Evolutionary conservation across 2,888 invertebrate genomes (phyloP).

Genomic region (Noctua janthe): DNA sequence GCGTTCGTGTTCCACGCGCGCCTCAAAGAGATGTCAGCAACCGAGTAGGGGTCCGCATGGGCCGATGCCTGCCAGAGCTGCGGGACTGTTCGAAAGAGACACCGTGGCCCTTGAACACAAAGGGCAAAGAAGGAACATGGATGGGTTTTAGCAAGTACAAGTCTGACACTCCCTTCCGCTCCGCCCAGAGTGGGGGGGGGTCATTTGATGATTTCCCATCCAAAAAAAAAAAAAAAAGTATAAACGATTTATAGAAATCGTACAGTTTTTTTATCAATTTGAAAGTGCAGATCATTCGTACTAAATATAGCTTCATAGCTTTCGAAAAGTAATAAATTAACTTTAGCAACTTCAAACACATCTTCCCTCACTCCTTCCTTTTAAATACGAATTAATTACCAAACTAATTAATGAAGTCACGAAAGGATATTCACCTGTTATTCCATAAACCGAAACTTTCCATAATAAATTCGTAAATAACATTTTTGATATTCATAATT

Average conservation of each 20-base stretch:
- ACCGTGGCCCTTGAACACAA: too few relatives aligned
- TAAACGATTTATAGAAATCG: background rate
- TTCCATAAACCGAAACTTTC: slow-evolving; percentile 24
- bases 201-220: too few relatives aligned
- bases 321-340: slow-evolving; percentile 8
- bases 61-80: too few relatives aligned
- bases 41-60: too few relatives aligned
- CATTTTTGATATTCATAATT: slow-evolving; percentile 40
- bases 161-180: too few relatives aligned
- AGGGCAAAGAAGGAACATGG: too few relatives aligned
- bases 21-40: too few relatives aligned
- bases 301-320: background rate
- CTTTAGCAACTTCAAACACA: slow-evolving; percentile 7
- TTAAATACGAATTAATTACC: slow-evolving; percentile 15
- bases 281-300: background rate
- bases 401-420: slow-evolving; percentile 25
- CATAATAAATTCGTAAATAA: slow-evolving; percentile 28
- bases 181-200: too few relatives aligned
- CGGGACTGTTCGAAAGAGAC: too few relatives aligned
- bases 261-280: background rate
- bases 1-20: too few relatives aligned
- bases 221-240: too few relatives aligned
- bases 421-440: slow-evolving; percentile 16
- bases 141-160: too few relatives aligned
- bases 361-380: background rate